Percentiles rank a stretch among this genome's conserved stretches.
phyloP scores from a whole-genome alignment of 2,113 vertebrate species.

The Seriola aureovittata region DNA sequence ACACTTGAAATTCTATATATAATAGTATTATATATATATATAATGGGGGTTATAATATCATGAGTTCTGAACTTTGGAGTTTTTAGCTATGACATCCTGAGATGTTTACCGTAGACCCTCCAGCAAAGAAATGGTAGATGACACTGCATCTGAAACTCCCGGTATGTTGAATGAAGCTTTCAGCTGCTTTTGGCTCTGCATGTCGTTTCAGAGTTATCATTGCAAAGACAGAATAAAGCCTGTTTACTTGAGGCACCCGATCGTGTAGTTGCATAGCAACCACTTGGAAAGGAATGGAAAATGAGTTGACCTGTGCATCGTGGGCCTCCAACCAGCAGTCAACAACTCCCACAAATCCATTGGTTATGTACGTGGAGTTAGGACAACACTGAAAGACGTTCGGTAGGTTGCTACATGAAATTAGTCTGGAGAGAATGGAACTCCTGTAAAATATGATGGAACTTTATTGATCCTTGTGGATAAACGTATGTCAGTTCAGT shows the following conservation, averaged over 20 bases:
- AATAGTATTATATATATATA: too few species aligned
- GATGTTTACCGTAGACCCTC: constrained; percentile 32
- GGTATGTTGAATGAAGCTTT: constrained; percentile 23
- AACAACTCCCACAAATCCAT: constrained; percentile 41
- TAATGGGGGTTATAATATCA: too few species aligned
- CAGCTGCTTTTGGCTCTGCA: constrained; percentile 29
- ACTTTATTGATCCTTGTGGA: neutral
- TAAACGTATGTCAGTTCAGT: neutral
- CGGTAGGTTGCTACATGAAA: constrained; percentile 19
- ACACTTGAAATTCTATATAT: too few species aligned
- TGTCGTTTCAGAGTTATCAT: constrained; percentile 42
- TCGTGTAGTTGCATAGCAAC: constrained; percentile 76
- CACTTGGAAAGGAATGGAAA: constrained; percentile 43
- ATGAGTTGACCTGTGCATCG: constrained; percentile 58
- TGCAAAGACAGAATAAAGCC: constrained; percentile 48
- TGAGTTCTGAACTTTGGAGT: neutral
- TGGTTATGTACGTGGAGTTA: neutral
- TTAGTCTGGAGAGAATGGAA: neutral
- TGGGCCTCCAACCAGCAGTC: constrained; percentile 43
- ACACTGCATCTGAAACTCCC: constrained; percentile 11
- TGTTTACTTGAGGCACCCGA: constrained; percentile 58
- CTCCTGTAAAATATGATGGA: neutral
- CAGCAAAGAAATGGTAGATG: constrained; percentile 24
- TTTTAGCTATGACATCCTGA: constrained; percentile 22
- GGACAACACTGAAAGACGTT: constrained; percentile 18